Evolutionary conservation across 2,113 vertebrate species (phyloP).

Genomic region (Murina feae): DNA sequence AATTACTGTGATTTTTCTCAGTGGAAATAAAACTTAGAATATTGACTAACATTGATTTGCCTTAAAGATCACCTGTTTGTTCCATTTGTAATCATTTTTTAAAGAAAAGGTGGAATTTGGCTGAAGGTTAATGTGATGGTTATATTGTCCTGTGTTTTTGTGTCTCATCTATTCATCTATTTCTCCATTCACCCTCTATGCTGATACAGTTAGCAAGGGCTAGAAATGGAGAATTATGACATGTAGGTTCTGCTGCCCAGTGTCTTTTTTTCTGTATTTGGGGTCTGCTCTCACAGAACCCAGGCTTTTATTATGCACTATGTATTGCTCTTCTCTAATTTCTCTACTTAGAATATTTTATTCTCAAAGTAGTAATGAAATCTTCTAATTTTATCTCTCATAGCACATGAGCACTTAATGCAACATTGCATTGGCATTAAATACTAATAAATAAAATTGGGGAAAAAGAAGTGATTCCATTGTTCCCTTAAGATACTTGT

Average conservation of each 20-base stretch:
- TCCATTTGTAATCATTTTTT: not conserved
- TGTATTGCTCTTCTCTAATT: not conserved
- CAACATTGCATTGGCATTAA: not conserved
- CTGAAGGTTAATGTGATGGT: not conserved
- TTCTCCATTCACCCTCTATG: not conserved
- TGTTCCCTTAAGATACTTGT: not conserved
- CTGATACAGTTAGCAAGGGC: not conserved
- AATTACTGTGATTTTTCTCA: not conserved
- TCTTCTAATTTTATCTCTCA: not conserved
- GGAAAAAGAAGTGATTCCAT: not conserved
- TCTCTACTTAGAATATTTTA: slow-evolving; percentile 30
- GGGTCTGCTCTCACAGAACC: not conserved
- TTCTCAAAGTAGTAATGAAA: not conserved
- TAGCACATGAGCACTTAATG: not conserved
- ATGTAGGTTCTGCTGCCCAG: not conserved
- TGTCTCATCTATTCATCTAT: not conserved
- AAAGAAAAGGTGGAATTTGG: not conserved
- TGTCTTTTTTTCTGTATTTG: not conserved
- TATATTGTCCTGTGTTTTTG: not conserved
- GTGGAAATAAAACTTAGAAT: not conserved
- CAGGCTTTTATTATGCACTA: not conserved
- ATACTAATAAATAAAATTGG: not conserved
- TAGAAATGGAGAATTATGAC: not conserved
- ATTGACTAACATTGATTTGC: not conserved
- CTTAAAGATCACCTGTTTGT: not conserved